Evolutionary conservation across 2,113 vertebrate genomes (phyloP), one percentile per base, ranked within the genome.

Genomic region (Lepisosteus oculatus): DNA sequence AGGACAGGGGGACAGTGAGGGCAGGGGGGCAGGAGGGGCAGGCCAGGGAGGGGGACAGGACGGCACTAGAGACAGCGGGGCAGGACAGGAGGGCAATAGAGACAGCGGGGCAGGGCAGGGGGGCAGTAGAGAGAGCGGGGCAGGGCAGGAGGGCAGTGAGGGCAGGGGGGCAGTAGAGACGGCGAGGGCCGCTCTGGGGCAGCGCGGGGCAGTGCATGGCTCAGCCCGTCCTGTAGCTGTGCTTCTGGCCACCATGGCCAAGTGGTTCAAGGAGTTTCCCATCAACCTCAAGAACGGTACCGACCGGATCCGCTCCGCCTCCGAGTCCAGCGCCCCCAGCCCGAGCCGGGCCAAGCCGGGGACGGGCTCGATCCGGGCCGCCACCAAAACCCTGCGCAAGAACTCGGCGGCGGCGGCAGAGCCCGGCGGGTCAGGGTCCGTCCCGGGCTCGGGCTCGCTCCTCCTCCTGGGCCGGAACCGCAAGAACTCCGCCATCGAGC

Each of bases 191-290:
- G 43, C 51, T 69, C 69, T 4, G 43, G 3, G 7, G 13, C 14
- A 68, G 6, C 68, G 63, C 14, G 4, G 9, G 55, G 11, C 8
- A 44, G 0, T 42, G 29, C 4, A 12, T 80, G 65, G 65, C 55
- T 55, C 68, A 42, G 54, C 61, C 71, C 13, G 55, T 17, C 15
- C 15, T 17, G 15, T 17, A 17, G 15, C 15, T 17, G 15, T 17
- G 15, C 15, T 17, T 17, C 15, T 17, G 15, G 15, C 15, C 65
- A 65, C 64, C 78, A 98, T 98, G 97, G 96, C 95, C 72, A 96
- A 92, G 80, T 98, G 96, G 97, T 98, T 99, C 82, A 95, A 92
- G 87, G 96, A 98, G 84, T 95, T 97, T 29, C 96, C 96, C 0
- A 92, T 94, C 76, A 95, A 90, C 80, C 80, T 99, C 73, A 97